Evolutionary conservation across 2,797 vertebrate species (phyloP), one percentile per base, ranked within the genome.

Genomic region (Alectoris magna): DNA sequence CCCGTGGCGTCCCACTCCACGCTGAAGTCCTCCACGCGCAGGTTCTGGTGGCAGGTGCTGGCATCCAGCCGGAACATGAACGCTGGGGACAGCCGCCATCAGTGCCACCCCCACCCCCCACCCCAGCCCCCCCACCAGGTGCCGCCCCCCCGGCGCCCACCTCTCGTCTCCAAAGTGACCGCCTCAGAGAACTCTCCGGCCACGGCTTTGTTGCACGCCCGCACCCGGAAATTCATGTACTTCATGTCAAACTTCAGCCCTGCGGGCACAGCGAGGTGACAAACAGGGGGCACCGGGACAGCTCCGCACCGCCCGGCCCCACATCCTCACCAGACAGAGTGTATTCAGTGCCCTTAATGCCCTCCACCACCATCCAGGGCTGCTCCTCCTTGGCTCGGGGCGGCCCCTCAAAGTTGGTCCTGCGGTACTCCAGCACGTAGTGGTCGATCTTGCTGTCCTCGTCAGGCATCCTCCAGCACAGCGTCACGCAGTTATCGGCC

Each of bases 341-440:
- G 96, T 98, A 97, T 91, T 99, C 99, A 0, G 92, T 98, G 95
- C 98, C 97, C 70, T 98, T 98, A 84, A 99, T 99, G 62, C 99
- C 99, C 97, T 99, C 99, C 11, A 99, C 90, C 78, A 99, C 99
- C 99, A 99, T 99, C 99, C 99, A 99, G 89, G 99, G 99, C 87
- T 99, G 98, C 60, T 99, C 99, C 96, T 99, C 99, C 56, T 98
- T 98, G 97, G 98, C 98, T 0, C 99, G 98, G 0, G 99, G 99
- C 0, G 98, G 98, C 5, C 99, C 99, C 94, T 99, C 98, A 1
- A 99, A 99, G 97, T 99, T 99, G 59, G 98, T 99, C 64, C 97
- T 97, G 22, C 99, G 98, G 41, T 99, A 97, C 78, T 99, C 99
- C 87, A 99, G 97, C 51, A 99, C 98, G 23, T 98, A 99, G 96